Conservation (phyloP, 2,888 invertebrate genomes). For the Lithophane semibrunnea region DNA sequence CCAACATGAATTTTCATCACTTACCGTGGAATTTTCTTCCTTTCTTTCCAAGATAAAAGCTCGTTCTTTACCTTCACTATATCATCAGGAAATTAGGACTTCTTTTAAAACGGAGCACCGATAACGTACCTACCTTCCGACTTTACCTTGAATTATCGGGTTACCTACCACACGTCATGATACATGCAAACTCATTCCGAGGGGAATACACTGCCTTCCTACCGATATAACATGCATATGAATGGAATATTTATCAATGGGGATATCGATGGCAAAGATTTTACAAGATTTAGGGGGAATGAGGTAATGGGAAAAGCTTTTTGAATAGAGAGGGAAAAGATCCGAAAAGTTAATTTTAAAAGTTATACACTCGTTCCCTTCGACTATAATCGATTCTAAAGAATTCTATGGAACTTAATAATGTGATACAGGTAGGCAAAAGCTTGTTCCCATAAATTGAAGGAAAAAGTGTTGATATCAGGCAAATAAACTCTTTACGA, state of each 20-base stretch:
- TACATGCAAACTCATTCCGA: constrained; percentile 16
- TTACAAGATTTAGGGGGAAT: constrained; percentile 27
- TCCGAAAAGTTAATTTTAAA: constrained; percentile 23
- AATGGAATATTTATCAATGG: constrained; percentile 54
- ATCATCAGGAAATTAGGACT: background rate
- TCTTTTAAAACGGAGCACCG: background rate
- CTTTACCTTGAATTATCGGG: background rate
- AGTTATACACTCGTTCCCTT: background rate
- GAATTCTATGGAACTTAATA: background rate
- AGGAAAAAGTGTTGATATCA: background rate
- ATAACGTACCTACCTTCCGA: background rate
- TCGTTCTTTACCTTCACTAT: background rate
- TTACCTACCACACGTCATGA: constrained; percentile 31
- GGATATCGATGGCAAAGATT: constrained; percentile 41
- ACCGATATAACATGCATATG: constrained; percentile 26
- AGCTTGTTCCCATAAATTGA: background rate
- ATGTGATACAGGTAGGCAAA: background rate
- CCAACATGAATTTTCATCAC: background rate
- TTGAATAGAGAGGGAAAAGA: constrained; percentile 18
- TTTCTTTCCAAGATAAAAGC: background rate
- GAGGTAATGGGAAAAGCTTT: constrained; percentile 17
- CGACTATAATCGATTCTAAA: background rate
- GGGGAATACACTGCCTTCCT: constrained; percentile 42
- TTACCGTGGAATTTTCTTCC: background rate
- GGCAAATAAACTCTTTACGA: background rate